These are phyloP conservation scores for Temnothorax curvispinosus DNA, from an alignment of 1,140 invertebrate genomes.

Conservation along the genomic window DNA sequence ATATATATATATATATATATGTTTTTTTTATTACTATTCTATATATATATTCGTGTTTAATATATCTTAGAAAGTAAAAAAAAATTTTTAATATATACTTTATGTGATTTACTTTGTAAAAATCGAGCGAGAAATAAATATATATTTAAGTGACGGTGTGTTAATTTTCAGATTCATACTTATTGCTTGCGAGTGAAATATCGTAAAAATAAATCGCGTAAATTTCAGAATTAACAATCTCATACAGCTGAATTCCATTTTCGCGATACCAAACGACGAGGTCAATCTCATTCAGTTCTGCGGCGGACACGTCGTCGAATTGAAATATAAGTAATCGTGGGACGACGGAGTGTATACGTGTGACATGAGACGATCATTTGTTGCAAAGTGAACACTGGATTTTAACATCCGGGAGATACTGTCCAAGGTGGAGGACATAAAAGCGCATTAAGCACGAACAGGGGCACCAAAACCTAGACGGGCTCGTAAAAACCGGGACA, in stretches of 20 bases:
- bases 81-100: no score
- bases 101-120: no score
- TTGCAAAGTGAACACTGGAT: slow-evolving; percentile 1
- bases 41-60: no score
- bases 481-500: slow-evolving; percentile 54
- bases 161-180: slow-evolving; percentile 1
- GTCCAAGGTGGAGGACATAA: slow-evolving; percentile 46
- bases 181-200: neutral
- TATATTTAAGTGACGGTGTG: neutral
- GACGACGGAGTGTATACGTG: no score
- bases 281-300: neutral
- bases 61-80: no score
- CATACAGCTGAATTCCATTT: neutral
- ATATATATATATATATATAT: neutral
- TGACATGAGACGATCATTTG: slow-evolving; percentile 28
- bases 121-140: no score
- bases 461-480: slow-evolving; percentile 2
- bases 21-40: no score
- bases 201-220: neutral
- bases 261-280: neutral
- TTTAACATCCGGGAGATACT: slow-evolving; percentile 20
- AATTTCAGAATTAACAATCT: neutral
- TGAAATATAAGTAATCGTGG: slow-evolving; percentile 28
- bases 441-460: slow-evolving; percentile 54
- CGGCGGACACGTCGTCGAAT: slow-evolving; percentile 18